Conservation (phyloP, 2,113 vertebrate genomes). For the Ceyx cyanopectus region DNA sequence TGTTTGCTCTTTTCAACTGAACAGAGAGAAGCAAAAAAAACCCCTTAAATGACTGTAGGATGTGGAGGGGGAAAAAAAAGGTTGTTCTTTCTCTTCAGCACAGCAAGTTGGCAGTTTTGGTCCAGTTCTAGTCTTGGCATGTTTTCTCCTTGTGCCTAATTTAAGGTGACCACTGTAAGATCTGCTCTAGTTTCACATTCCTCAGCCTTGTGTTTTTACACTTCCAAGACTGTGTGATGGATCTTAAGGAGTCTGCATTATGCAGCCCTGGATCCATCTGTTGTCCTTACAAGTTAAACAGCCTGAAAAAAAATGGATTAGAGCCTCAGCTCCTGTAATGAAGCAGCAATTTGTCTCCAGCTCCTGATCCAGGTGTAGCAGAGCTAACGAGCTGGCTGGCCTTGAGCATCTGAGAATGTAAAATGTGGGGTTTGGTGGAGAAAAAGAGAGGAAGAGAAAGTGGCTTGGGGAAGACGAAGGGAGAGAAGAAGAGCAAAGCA, state of each 20-base stretch:
- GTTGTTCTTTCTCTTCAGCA: conserved; percentile 14
- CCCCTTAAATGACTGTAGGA: background rate
- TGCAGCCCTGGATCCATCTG: conserved; percentile 63
- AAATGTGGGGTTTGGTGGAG: conserved; percentile 1
- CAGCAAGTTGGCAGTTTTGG: background rate
- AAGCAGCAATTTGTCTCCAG: conserved; percentile 75
- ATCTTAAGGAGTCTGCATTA: conserved; percentile 56
- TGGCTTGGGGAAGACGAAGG: background rate
- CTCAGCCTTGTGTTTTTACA: conserved; percentile 42
- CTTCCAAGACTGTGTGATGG: conserved; percentile 48
- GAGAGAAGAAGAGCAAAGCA: background rate
- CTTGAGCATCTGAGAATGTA: conserved; percentile 61
- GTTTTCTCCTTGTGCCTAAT: conserved; percentile 32
- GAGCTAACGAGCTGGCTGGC: conserved; percentile 66
- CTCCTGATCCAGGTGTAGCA: conserved; percentile 67
- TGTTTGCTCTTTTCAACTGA: background rate
- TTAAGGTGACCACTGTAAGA: conserved; percentile 53
- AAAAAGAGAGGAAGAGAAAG: background rate
- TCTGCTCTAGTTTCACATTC: conserved; percentile 41
- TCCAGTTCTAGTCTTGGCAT: conserved; percentile 39
- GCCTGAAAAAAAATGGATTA: conserved; percentile 68
- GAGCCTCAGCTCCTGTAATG: conserved; percentile 72
- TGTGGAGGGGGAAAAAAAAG: background rate
- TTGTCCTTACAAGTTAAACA: conserved; percentile 76
- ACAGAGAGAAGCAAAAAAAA: background rate